phyloP scores from a whole-genome alignment of 2,888 invertebrate species.

The Parochlus steinenii region DNA sequence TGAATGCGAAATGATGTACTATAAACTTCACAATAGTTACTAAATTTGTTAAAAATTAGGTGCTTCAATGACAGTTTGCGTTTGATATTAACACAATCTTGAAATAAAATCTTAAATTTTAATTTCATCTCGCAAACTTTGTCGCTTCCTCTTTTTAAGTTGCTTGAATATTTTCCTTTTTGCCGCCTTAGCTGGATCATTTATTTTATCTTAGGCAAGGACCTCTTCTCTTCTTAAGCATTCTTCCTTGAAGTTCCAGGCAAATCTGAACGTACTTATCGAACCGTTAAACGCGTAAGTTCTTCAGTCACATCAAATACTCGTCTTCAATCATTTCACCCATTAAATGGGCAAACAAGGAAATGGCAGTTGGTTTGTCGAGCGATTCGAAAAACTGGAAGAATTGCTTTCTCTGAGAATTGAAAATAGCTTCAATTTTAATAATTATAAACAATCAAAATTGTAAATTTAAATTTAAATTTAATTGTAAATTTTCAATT shows the following conservation, averaged over 20 bases:
- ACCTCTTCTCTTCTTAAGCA: conserved; percentile 54
- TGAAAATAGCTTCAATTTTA: conserved; percentile 13
- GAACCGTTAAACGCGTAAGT: conserved; percentile 49
- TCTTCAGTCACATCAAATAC: conserved; percentile 41
- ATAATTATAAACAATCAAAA: too few species aligned
- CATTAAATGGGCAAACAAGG: conserved; percentile 57
- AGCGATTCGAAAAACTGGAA: conserved; percentile 74
- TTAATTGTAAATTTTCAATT: conserved; percentile 22
- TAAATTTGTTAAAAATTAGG: too few species aligned
- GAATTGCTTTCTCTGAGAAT: conserved; percentile 51
- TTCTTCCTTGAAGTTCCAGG: conserved; percentile 46
- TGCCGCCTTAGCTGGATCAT: conserved; percentile 68
- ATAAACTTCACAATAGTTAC: too few species aligned
- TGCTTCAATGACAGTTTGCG: too few species aligned
- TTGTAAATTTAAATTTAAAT: too few species aligned
- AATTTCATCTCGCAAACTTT: conserved; percentile 9
- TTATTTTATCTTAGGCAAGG: conserved; percentile 52
- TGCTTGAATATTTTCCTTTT: conserved; percentile 67
- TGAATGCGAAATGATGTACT: too few species aligned
- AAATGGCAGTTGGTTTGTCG: conserved; percentile 42
- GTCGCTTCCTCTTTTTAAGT: conserved; percentile 53
- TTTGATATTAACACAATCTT: too few species aligned
- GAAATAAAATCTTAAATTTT: too few species aligned
- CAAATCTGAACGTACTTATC: conserved; percentile 56
- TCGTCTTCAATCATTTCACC: conserved; percentile 61